Percentiles rank a stretch among this genome's conserved stretches.
Evolutionary conservation across 2,888 invertebrate species (phyloP).

Genomic region (Mechanitis messenoides): DNA sequence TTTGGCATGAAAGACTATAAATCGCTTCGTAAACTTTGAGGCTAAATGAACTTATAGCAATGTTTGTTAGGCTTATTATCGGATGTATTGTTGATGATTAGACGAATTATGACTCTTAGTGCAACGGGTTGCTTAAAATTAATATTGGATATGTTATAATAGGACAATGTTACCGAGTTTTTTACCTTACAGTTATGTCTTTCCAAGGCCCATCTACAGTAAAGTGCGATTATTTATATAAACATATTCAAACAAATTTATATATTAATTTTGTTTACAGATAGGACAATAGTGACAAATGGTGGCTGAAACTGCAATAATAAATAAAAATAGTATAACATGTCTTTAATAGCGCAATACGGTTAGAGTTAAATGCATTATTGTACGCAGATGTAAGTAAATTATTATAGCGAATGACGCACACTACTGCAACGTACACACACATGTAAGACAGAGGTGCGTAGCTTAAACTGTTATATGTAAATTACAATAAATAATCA

Average conservation of each 20-base stretch:
- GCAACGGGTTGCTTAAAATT: slow-evolving; percentile 11
- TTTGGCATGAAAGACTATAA: background rate
- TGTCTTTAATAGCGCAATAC: too few species aligned
- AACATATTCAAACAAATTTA: background rate
- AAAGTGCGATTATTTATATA: background rate
- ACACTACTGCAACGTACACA: slow-evolving; percentile 2
- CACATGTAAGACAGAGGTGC: background rate
- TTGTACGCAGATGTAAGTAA: background rate
- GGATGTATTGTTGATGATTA: slow-evolving; percentile 16
- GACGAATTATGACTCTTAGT: slow-evolving; percentile 8
- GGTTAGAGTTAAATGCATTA: too few species aligned
- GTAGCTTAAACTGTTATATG: slow-evolving; percentile 2
- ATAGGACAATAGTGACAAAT: too few species aligned
- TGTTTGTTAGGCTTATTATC: slow-evolving; percentile 17
- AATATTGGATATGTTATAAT: slow-evolving; percentile 15
- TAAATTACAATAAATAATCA: slow-evolving; percentile 1
- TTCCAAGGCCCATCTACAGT: background rate
- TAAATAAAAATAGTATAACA: too few species aligned
- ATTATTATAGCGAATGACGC: background rate
- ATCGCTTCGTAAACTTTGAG: background rate
- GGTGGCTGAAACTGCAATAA: too few species aligned
- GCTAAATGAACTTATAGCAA: slow-evolving; percentile 11
- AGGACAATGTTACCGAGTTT: slow-evolving; percentile 22
- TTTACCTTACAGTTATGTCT: background rate
- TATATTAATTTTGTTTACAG: too few species aligned